Conservation (phyloP, 2,113 vertebrate genomes). For the Myiagra hebetior region DNA sequence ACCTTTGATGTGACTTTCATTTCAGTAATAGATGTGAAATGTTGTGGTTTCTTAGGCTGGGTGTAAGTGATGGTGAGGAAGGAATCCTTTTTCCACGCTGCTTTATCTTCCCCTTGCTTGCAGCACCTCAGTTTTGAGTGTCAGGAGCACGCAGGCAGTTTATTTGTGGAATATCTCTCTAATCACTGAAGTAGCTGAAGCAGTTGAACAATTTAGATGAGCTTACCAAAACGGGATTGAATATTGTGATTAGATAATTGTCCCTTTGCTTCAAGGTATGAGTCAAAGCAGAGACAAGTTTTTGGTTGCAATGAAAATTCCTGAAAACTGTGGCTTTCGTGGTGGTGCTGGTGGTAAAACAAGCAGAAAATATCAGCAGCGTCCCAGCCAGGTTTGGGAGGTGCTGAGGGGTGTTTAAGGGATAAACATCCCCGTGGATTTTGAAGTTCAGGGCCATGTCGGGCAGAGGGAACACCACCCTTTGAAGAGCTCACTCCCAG, state of each 20-base stretch:
- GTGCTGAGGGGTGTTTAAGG: neutral
- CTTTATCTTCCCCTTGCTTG: neutral
- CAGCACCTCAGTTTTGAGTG: neutral
- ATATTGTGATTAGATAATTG: slow-evolving; percentile 59
- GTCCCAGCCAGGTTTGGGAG: neutral
- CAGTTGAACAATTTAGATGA: slow-evolving; percentile 14
- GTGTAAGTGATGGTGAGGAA: neutral
- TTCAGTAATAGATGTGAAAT: neutral
- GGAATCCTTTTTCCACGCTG: neutral
- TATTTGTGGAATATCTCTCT: slow-evolving; percentile 13
- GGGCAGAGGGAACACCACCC: neutral
- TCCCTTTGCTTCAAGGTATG: slow-evolving; percentile 36
- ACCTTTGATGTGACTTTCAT: slow-evolving; percentile 11
- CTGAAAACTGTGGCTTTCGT: neutral
- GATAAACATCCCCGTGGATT: neutral
- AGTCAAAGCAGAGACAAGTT: slow-evolving; percentile 16
- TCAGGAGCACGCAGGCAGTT: neutral
- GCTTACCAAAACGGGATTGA: slow-evolving; percentile 15
- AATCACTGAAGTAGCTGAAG: slow-evolving; percentile 20
- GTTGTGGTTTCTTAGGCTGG: neutral
- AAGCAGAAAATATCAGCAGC: neutral
- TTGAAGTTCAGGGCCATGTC: rapidly evolving
- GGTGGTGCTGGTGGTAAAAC: neutral
- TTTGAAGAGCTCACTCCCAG: neutral
- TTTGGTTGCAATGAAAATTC: neutral